Base-by-base conservation (phyloP, 1,140 invertebrate species). In the Belonocnema kinseyi region DNA sequence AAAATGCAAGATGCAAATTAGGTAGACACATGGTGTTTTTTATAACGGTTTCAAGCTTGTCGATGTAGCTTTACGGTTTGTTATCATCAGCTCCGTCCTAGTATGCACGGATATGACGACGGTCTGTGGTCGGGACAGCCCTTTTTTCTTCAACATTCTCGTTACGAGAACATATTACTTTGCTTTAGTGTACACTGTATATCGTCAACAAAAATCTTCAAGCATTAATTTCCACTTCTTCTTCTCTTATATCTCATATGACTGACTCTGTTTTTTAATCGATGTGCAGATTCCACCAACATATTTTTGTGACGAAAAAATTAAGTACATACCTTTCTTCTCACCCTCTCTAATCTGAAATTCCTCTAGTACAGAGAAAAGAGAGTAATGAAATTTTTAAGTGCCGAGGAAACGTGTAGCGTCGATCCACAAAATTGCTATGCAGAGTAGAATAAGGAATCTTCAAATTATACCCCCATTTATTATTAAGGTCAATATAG, bases 51-150 rank as follows among this genome's bases (percentile, higher is more conserved):
- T 61, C 56, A 61, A 61, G 33, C 50, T 66, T 73, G 66, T 72
- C 66, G 75, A 75, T 75, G 74, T 77, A 80, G 74, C 78, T 80
- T 76, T 80, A 80, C 58, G 73, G 75, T 77, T 72, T 74, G 75
- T 74, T 66, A 76, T 61, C 14, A 61, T 61, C 33, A 26, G 26
- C 19, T 33, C 13, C 19, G 21, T 61, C 56, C 56, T 26, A 26
- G 56, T 61, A 26, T 33, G 33, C 19, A 61, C 33, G 33, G 26
- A 61, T 33, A 33, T 2, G 3, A 61, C 12, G 33, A 61, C 12
- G 11, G 26, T 12, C 56, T 58, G 56, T 26, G 19, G 19, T 13
- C 19, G 56, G 26, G 21, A 58, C 26, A 58, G 17, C 56, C 12
- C 19, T 58, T 58, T 58, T 56, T 58, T 21, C 17, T 17, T 58